Base-by-base conservation (phyloP, 2,888 invertebrate genomes). In the Pollenia amentaria region DNA sequence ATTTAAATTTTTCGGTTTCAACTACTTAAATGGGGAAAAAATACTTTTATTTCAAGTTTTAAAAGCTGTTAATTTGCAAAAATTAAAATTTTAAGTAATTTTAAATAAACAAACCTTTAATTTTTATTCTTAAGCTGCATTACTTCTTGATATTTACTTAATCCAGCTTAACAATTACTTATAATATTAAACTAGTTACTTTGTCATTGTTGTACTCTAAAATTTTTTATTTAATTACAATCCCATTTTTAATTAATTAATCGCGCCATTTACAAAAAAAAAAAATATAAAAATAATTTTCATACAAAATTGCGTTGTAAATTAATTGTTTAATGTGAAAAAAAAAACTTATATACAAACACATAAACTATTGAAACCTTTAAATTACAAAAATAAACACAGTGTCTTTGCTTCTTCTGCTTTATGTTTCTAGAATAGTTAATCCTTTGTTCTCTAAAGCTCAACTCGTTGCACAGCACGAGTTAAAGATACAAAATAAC, bases 371-470 rank as follows among this genome's bases (percentile, higher is more conserved):
- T 48, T 60, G 53, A 51, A 84, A 84, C 78, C 78, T 84, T 84
- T 79, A 67, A 67, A 38, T 64, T 70, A 14, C 4, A 67, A 16
- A 55, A 67, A 78, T 18, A 72, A 42, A 62, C 14, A 57, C 46
- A 57, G 46, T 55, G 57, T 44, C 57, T 72, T 53, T 42, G 44
- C 44, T 70, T 70, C 82, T 73, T 78, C 48, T 65, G 38, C 64
- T 60, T 57, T n/a, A 64, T 77, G 40, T 73, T 84, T 73, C 83
- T 62, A 77, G 76, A 81, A 84, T 86, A 76, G 87, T 84, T 84
- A 87, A 87, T 87, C 87, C 87, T 87, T 87, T 87, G 87, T 87
- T 87, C 80, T 80, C 51, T 38, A 84, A 84, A 84, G 84, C 83
- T 83, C 69, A 65, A 86, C 57, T 83, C 85, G 53, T 70, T 72